Base-by-base conservation (phyloP, 2,888 invertebrate genomes). In the Lydus trimaculatus region DNA sequence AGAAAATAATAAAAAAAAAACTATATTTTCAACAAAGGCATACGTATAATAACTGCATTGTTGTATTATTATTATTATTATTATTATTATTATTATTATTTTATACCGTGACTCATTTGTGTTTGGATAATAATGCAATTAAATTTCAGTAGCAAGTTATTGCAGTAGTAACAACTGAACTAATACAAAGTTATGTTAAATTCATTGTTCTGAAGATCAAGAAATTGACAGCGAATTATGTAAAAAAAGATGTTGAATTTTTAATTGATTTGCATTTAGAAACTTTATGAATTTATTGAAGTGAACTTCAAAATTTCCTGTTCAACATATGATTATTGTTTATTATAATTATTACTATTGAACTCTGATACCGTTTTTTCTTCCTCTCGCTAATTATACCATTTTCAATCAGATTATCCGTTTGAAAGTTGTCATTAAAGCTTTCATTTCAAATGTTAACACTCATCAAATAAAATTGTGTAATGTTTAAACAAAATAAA, bases 131-230 rank as follows among this genome's bases (percentile, higher is more conserved):
- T 60, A 60, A 60, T 36, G 60, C 60, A 60, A 60, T 60, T 60
- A 60, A 60, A 60, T 60, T 60, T 36, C 60, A 60, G 60, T 60
- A 36, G 60, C 36, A 60, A n/a, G n/a, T n/a, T n/a, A 60, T 60
- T 60, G 23, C 60, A 60, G 60, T 60, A 36, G 60, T 23, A 60
- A 31, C 8, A 59, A 59, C 31, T 4, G 13, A 59, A 59, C 33
- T 31, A 59, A 33, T 59, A 28, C 17, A 7, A 43, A 17, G 9
- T 23, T 20, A 48, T 48, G n/a, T 43, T 43, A 43, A 17, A n/a
- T 3, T n/a, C 0, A n/a, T 43, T 43, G 3, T n/a, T 43, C n/a
- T 43, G 11, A 43, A 8, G 17, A 43, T 17, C 43, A 43, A 43
- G 17, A 7, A n/a, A 43, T 43, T 43, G 17, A 43, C 17, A 43